Evolutionary conservation across 2,888 invertebrate genomes (phyloP).

Genomic region (Diaphora mendica): DNA sequence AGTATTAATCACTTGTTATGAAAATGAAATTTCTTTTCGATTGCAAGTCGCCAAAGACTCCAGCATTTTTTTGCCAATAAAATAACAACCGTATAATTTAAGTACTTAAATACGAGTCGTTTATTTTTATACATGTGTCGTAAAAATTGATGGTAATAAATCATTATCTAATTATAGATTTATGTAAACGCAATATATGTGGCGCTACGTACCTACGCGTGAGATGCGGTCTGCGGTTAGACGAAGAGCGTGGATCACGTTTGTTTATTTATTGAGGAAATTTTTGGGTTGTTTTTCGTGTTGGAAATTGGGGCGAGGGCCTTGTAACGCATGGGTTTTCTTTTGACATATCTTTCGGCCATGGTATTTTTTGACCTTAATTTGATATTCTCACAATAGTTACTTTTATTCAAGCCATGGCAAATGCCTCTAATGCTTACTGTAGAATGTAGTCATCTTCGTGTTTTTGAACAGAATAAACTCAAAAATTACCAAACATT

Average conservation of each 20-base stretch:
- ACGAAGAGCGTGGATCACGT: constrained; percentile 5
- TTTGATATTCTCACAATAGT: too few species aligned
- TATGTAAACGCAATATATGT: constrained; percentile 20
- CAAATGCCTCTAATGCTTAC: too few species aligned
- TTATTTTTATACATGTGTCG: constrained; percentile 36
- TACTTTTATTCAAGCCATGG: background rate
- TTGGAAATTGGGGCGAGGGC: background rate
- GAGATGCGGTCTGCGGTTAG: constrained; percentile 6
- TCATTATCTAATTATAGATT: constrained; percentile 31
- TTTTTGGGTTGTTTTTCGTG: background rate
- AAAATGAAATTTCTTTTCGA: background rate
- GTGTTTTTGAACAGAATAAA: background rate
- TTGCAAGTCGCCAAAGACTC: background rate
- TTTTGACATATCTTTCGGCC: background rate
- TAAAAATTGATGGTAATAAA: constrained; percentile 37
- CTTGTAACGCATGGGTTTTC: background rate
- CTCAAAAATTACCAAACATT: background rate
- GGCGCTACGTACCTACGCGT: constrained; percentile 12
- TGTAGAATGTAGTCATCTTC: background rate
- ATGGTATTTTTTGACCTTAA: background rate
- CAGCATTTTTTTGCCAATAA: constrained; percentile 7
- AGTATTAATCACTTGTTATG: background rate
- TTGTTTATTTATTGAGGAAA: constrained; percentile 23
- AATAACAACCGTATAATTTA: constrained; percentile 11
- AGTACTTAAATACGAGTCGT: constrained; percentile 31